Base-by-base conservation (phyloP, 2,888 invertebrate genomes). In the Drosophila parthenogenetica region DNA sequence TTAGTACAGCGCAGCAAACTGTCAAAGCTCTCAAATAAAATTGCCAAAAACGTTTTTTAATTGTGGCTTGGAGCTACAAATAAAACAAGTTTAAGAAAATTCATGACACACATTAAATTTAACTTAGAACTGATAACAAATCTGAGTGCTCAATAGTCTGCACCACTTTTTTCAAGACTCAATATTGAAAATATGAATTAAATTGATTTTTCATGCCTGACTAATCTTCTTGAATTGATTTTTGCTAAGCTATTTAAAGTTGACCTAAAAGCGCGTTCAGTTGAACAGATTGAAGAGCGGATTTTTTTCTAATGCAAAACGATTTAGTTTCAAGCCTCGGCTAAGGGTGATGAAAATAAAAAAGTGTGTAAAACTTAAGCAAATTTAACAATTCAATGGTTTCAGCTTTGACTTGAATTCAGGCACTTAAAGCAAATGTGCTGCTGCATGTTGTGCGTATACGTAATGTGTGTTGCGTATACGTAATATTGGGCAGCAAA, bases 391-490 rank as follows among this genome's bases (percentile, higher is more conserved):
- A 25, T 13, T 45, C 2, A 57, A 13, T 22, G 35, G 4, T 1
- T 54, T 19, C 40, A 7, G 4, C 16, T 29, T 42, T 16, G 35
- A 35, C 13, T 35, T 42, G 22, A 16, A 29, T 32, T 32, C 5
- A 37, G 17, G 17, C 49, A 32, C 17, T 32, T 29, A 29, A 17
- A 35, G 16, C 42, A 13, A 40, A 54, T 29, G 29, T 32, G 29
- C 32, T 43, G 32, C 19, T 45, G 55, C 55, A 45, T 35, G 35
- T 2, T 57, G 46, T 35, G 29, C 29, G 22, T 57, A 45, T 45
- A 57, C 45, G 35, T 55, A 45, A 55, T 55, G 5, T 53, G 22
- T 8, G 19, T 19, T 55, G 29, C 29, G 45, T 57, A 46, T 57
- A 57, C 46, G 35, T 45, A 45, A 57, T 57, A 4, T 55, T 14